A percentile compares a stretch with the other conserved stretches of the same genome.
These are phyloP conservation scores for Dicycla oo DNA, from an alignment of 2,888 invertebrate genomes.

Conservation along the genomic window DNA sequence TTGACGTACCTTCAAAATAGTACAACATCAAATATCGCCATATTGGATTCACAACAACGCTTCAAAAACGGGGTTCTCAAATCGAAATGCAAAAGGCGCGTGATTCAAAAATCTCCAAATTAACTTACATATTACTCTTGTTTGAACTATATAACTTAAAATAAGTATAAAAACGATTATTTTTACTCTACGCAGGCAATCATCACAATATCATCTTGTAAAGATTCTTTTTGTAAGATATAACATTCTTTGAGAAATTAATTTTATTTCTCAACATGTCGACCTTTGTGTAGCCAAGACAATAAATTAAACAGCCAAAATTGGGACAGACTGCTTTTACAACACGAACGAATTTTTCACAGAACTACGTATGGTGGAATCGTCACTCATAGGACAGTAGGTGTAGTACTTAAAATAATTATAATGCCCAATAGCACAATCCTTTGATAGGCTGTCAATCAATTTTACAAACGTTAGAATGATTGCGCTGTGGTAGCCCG, in stretches of 20 bases:
- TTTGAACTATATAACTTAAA: neutral
- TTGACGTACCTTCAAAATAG: slow-evolving; percentile 91
- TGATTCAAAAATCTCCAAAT: slow-evolving; percentile 69
- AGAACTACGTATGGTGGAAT: too few relatives aligned
- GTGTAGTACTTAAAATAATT: too few relatives aligned
- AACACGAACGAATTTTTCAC: neutral
- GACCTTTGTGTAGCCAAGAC: slow-evolving; percentile 11
- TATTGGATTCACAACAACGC: slow-evolving; percentile 94
- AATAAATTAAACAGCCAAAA: slow-evolving; percentile 33
- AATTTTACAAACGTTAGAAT: neutral
- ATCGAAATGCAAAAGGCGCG: slow-evolving; percentile 78
- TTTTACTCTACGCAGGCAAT: neutral
- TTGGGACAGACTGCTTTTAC: neutral
- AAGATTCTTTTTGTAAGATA: neutral
- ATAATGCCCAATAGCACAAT: neutral
- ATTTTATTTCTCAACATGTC: slow-evolving; percentile 19
- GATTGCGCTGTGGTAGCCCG: too few relatives aligned
- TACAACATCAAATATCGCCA: slow-evolving; percentile 92
- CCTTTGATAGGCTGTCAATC: neutral
- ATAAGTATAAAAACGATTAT: neutral
- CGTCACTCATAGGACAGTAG: too few relatives aligned
- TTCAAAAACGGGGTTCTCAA: slow-evolving; percentile 90
- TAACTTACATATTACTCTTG: slow-evolving; percentile 29
- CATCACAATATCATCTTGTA: neutral
- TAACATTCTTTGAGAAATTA: neutral